These are phyloP conservation scores for Xenops minutus DNA, from an alignment of 2,797 vertebrate species.

Conservation along the genomic window DNA sequence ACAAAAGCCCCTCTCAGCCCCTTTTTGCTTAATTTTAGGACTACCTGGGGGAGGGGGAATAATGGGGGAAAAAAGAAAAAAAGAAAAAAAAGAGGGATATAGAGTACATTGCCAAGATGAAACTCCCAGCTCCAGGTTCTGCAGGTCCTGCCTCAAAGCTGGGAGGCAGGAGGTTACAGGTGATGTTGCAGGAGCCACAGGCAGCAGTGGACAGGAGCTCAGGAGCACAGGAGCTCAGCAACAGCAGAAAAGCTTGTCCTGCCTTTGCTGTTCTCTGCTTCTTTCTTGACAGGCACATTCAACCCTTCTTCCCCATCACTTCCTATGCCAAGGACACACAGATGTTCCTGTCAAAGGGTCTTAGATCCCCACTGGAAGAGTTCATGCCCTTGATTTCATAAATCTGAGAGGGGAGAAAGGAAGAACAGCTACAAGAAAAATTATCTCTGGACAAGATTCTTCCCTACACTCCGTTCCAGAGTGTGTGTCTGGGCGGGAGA, in stretches of 20 bases:
- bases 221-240: not conserved
- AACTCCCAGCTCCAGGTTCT: not conserved
- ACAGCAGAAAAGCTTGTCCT: not conserved
- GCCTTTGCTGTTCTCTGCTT: not conserved
- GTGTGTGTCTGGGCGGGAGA: accelerated
- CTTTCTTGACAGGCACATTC: not conserved
- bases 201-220: not conserved
- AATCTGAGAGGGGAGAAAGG: not conserved
- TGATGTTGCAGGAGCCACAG: not conserved
- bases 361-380: not conserved
- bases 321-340: not conserved
- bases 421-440: not conserved
- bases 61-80: not conserved
- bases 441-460: not conserved
- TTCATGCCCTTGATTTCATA: conserved; percentile 8
- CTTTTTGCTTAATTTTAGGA: not conserved
- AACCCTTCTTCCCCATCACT: not conserved
- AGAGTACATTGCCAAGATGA: not conserved
- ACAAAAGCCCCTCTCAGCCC: not conserved
- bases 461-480: accelerated
- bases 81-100: not conserved
- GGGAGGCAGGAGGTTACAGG: not conserved
- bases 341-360: not conserved
- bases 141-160: not conserved
- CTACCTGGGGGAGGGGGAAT: not conserved